Evolutionary conservation across 2,113 vertebrate genomes (phyloP).

Genomic region (Pao palembangensis): DNA sequence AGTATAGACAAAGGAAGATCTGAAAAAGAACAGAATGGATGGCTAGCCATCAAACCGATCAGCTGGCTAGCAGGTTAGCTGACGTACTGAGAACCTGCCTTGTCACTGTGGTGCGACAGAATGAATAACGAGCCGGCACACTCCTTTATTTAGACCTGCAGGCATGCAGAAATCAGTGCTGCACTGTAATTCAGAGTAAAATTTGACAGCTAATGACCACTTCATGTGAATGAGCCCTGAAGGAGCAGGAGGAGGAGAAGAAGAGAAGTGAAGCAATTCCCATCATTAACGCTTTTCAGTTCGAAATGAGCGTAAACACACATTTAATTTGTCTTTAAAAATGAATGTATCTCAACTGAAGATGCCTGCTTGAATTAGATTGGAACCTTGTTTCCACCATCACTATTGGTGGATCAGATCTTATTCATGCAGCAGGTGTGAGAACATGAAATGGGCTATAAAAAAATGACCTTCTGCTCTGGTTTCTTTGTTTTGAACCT

Average conservation of each 20-base stretch:
- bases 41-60: conserved; percentile 16
- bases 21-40: not conserved
- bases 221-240: conserved; percentile 10
- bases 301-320: too few relatives aligned
- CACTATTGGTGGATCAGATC: not conserved
- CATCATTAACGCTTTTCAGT: too few relatives aligned
- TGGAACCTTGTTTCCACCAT: not conserved
- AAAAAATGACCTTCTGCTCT: conserved; percentile 8
- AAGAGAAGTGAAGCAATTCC: not conserved
- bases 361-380: not conserved
- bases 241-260: not conserved
- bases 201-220: conserved; percentile 33
- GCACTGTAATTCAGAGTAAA: conserved; percentile 39
- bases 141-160: conserved; percentile 19
- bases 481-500: conserved; percentile 23
- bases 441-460: conserved; percentile 4
- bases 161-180: conserved; percentile 14
- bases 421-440: not conserved
- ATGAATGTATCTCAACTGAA: not conserved
- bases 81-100: conserved; percentile 18
- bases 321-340: not conserved
- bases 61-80: conserved; percentile 1
- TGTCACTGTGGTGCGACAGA: conserved; percentile 10
- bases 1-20: not conserved
- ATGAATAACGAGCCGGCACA: conserved; percentile 23